A percentile compares a stretch with the other conserved stretches of the same genome.
These are phyloP conservation scores for Danio choprae DNA, from an alignment of 2,797 vertebrate genomes.

Conservation along the genomic window DNA sequence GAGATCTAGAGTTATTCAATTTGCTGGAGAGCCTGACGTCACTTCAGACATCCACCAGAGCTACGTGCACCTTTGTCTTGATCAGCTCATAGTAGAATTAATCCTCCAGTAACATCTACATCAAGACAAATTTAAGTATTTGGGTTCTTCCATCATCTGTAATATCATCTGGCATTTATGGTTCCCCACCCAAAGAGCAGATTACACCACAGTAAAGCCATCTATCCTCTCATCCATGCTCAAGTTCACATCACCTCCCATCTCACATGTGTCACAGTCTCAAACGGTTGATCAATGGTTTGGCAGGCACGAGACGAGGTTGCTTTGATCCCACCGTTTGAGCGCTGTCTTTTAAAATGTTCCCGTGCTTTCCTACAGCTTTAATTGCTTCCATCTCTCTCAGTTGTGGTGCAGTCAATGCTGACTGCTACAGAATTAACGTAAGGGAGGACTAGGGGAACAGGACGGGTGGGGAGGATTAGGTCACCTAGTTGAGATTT, in stretches of 20 bases:
- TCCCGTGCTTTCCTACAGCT: constrained; percentile 59
- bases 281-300: constrained; percentile 57
- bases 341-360: constrained; percentile 58
- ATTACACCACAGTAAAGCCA: constrained; percentile 44
- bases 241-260: constrained; percentile 48
- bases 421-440: constrained; percentile 68
- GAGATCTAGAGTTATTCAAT: constrained; percentile 24
- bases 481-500: constrained; percentile 64
- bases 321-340: constrained; percentile 59
- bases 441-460: constrained; percentile 59
- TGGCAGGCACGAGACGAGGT: constrained; percentile 44
- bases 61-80: constrained; percentile 12
- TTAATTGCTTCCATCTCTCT: constrained; percentile 80
- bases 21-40: constrained; percentile 18
- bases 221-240: constrained; percentile 42
- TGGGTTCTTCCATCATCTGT: constrained; percentile 23
- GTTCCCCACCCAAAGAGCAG: constrained; percentile 47
- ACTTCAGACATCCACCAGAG: constrained; percentile 21
- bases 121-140: not conserved
- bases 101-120: constrained; percentile 18
- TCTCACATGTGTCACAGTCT: constrained; percentile 50
- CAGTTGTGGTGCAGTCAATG: constrained; percentile 66
- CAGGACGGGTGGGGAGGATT: constrained; percentile 63
- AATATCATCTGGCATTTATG: constrained; percentile 44
- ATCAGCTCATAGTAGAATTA: constrained; percentile 1